Evolutionary conservation across 1,140 invertebrate genomes (phyloP).

Genomic region (Micrasema minimum): DNA sequence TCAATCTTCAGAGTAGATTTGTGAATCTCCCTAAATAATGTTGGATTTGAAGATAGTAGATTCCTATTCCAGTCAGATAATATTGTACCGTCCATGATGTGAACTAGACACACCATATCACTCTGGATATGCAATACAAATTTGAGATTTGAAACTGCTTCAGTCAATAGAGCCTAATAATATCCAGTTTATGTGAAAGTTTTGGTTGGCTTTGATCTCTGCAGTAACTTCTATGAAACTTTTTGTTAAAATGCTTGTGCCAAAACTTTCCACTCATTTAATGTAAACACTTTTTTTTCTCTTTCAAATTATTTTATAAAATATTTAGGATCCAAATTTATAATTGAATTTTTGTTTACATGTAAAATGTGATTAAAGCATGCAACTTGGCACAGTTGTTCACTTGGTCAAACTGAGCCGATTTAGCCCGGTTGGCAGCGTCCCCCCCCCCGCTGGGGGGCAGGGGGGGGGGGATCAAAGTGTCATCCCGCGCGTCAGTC

Average conservation of each 20-base stretch:
- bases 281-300: neutral
- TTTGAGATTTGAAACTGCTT: neutral
- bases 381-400: no score
- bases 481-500: no score
- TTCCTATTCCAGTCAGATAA: no score
- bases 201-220: constrained; percentile 45
- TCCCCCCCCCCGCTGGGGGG: no score
- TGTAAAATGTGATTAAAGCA: no score
- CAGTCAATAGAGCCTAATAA: constrained; percentile 5
- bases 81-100: neutral
- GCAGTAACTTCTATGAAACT: constrained; percentile 32
- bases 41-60: no score
- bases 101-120: neutral
- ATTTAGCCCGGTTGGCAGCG: no score
- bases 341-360: constrained; percentile 7
- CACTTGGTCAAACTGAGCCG: no score
- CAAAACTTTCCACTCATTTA: constrained; percentile 41
- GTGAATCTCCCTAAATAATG: neutral
- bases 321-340: constrained; percentile 10
- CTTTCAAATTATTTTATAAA: neutral
- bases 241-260: constrained; percentile 47
- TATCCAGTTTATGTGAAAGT: constrained; percentile 28
- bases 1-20: no score
- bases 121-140: constrained; percentile 19
- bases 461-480: no score